phyloP scores from a whole-genome alignment of 2,888 invertebrate species.

The Apamea anceps region DNA sequence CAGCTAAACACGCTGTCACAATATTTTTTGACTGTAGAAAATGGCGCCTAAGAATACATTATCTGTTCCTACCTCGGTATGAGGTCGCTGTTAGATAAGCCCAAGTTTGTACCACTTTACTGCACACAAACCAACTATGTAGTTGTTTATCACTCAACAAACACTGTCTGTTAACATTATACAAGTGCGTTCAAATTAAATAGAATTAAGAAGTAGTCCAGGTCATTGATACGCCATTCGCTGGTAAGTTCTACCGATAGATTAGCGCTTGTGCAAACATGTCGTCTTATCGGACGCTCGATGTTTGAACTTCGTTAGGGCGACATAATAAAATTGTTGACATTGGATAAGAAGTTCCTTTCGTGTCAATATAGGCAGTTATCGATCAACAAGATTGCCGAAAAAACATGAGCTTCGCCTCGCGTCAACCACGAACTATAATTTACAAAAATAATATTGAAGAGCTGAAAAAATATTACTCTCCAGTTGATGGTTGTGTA shows the following conservation, averaged over 20 bases:
- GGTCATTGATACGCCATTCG: constrained; percentile 34
- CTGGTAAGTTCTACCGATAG: constrained; percentile 26
- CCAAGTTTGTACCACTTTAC: constrained; percentile 9
- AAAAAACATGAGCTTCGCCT: constrained; percentile 9
- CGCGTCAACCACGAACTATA: background rate
- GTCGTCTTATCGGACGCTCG: constrained; percentile 34
- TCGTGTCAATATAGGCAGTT: constrained; percentile 12
- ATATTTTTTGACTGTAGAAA: background rate
- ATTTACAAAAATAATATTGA: constrained; percentile 18
- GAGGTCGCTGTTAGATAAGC: constrained; percentile 36
- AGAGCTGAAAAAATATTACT: constrained; percentile 13
- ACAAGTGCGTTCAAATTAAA: constrained; percentile 47
- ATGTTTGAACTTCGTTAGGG: constrained; percentile 39
- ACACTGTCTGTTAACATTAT: constrained; percentile 32
- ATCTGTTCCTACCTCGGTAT: constrained; percentile 5
- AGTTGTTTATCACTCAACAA: constrained; percentile 38
- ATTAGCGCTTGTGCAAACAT: constrained; percentile 46
- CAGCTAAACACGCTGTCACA: background rate
- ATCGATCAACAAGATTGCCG: constrained; percentile 17
- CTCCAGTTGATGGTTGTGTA: background rate
- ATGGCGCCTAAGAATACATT: constrained; percentile 7
- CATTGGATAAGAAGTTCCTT: constrained; percentile 38
- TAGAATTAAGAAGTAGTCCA: constrained; percentile 47
- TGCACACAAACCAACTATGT: background rate
- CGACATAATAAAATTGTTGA: constrained; percentile 46